Evolutionary conservation across 1,140 invertebrate genomes (phyloP).

Genomic region (Nymphalis io): DNA sequence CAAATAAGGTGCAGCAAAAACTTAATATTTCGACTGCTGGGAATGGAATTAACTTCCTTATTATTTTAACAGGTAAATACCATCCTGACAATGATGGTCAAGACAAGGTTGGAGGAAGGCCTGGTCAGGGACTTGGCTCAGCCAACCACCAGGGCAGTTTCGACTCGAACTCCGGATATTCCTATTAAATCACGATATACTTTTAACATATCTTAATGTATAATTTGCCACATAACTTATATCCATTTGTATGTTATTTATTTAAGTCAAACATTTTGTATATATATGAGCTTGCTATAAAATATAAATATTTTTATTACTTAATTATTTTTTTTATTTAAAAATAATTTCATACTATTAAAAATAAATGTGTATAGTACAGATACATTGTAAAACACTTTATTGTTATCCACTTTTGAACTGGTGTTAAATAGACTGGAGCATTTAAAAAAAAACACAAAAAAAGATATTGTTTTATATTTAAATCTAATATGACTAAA

Average conservation of each 20-base stretch:
- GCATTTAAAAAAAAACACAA: no score
- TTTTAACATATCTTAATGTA: background rate
- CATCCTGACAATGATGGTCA: conserved; percentile 40
- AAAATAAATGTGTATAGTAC: no score
- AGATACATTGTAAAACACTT: no score
- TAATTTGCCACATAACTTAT: no score
- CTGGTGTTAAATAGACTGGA: no score
- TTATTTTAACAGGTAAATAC: conserved; percentile 52
- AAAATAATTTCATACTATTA: no score
- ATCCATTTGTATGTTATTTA: background rate
- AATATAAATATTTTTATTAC: background rate
- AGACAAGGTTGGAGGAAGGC: background rate
- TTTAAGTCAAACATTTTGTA: background rate
- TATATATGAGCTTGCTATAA: background rate
- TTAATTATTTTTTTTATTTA: background rate
- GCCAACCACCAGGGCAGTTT: conserved; percentile 47
- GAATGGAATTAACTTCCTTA: background rate
- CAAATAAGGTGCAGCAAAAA: no score
- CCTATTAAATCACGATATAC: conserved; percentile 25
- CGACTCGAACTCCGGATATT: conserved; percentile 47
- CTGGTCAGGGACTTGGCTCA: conserved; percentile 37
- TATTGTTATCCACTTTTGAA: no score
- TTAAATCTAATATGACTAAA: no score
- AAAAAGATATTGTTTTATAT: no score
- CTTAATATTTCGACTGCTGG: background rate